Percentiles rank a stretch among this genome's conserved stretches.
These are phyloP conservation scores for Zaprionus kolodkinae DNA, from an alignment of 1,140 invertebrate genomes.

Conservation along the genomic window DNA sequence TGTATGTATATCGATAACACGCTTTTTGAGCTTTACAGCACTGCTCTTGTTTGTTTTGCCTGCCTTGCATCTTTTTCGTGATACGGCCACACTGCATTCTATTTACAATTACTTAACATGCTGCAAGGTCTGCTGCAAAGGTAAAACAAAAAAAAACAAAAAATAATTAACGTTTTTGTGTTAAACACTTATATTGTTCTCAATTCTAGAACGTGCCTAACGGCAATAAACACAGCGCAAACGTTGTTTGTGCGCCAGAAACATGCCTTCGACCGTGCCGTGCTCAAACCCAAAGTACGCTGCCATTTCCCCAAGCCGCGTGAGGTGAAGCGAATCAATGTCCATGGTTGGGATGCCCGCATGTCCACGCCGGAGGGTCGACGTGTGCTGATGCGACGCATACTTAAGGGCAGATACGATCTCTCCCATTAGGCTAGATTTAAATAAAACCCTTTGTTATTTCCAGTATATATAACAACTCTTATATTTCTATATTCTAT, in stretches of 20 bases:
- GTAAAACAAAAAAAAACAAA: conserved; percentile 35
- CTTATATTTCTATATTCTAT: not conserved
- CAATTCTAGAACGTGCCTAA: conserved; percentile 47
- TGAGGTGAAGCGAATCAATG: conserved; percentile 88
- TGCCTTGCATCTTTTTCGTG: not conserved
- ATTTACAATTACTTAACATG: conserved; percentile 68
- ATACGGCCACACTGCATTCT: conserved; percentile 20
- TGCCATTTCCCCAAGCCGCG: conserved; percentile 90
- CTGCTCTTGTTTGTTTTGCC: not conserved
- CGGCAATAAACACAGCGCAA: conserved; percentile 54
- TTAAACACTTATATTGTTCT: not conserved
- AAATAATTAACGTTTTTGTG: not conserved
- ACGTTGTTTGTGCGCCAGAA: conserved; percentile 65
- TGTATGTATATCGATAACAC: conserved; percentile 1
- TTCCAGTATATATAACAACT: conserved; percentile 6
- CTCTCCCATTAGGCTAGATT: conserved; percentile 87
- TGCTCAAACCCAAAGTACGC: conserved; percentile 85
- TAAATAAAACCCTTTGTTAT: not conserved
- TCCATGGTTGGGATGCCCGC: conserved; percentile 88
- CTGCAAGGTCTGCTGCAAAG: conserved; percentile 64
- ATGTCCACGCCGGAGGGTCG: conserved; percentile 89
- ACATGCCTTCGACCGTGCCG: conserved; percentile 67
- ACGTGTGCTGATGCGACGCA: conserved; percentile 89
- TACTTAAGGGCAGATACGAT: conserved; percentile 89
- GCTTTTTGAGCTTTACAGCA: conserved; percentile 12